These are phyloP conservation scores for Drosophila aldrichi DNA, from an alignment of 2,888 invertebrate species.

Conservation along the genomic window DNA sequence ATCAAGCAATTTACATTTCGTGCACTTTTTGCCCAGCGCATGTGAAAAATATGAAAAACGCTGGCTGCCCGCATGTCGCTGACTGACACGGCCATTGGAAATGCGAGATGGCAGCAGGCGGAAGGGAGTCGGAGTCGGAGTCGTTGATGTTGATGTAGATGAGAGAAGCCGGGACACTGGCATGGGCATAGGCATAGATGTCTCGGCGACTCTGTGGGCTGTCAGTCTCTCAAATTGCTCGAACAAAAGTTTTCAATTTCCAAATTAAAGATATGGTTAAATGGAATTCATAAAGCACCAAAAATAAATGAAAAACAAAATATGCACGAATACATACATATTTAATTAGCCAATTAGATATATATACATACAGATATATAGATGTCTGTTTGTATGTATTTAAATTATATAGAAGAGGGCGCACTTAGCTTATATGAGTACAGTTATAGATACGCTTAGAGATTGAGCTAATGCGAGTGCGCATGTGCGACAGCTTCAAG, in stretches of 20 bases:
- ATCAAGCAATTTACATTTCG: slow-evolving; percentile 74
- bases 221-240: slow-evolving; percentile 34
- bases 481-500: slow-evolving; percentile 59
- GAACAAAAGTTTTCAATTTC: slow-evolving; percentile 71
- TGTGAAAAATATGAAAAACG: slow-evolving; percentile 49
- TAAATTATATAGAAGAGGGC: slow-evolving; percentile 30
- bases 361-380: background rate
- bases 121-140: background rate
- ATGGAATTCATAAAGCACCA: slow-evolving; percentile 66
- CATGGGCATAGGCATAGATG: background rate
- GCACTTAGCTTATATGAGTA: slow-evolving; percentile 33
- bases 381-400: slow-evolving; percentile 4
- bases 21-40: slow-evolving; percentile 51
- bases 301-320: slow-evolving; percentile 11
- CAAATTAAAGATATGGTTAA: slow-evolving; percentile 77
- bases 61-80: slow-evolving; percentile 51
- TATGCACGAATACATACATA: slow-evolving; percentile 30
- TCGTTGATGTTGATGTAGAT: background rate
- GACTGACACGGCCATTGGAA: slow-evolving; percentile 14
- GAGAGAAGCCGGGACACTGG: background rate
- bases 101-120: background rate
- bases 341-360: slow-evolving; percentile 77
- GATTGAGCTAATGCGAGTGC: slow-evolving; percentile 35
- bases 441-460: slow-evolving; percentile 43
- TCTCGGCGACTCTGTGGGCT: slow-evolving; percentile 30